Evolutionary conservation across 2,113 vertebrate species (phyloP).

Genomic region (Mugil cephalus): DNA sequence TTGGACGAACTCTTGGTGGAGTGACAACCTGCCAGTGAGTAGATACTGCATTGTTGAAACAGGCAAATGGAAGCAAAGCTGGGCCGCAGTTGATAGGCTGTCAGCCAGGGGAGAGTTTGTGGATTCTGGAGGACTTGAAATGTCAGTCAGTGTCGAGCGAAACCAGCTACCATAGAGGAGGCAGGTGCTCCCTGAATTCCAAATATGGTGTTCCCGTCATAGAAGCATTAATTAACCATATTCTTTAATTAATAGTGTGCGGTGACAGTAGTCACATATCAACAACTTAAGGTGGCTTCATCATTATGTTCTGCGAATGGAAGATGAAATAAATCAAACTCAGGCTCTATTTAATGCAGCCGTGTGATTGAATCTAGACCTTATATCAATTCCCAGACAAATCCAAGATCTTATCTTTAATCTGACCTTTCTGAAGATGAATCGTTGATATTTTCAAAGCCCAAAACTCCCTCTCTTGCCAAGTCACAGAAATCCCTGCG

Average conservation of each 20-base stretch:
- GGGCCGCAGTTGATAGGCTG: slow-evolving; percentile 67
- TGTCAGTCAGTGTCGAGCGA: slow-evolving; percentile 41
- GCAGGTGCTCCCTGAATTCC: slow-evolving; percentile 23
- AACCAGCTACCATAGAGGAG: slow-evolving; percentile 28
- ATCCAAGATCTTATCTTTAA: slow-evolving; percentile 5
- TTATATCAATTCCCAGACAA: neutral
- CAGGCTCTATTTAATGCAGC: too few relatives aligned
- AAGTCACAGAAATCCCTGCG: neutral
- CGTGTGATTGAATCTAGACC: neutral
- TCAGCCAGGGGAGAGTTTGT: slow-evolving; percentile 57
- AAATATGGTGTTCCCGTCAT: slow-evolving; percentile 4
- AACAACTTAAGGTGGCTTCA: neutral
- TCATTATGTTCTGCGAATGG: neutral
- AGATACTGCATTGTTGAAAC: slow-evolving; percentile 68
- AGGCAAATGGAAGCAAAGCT: slow-evolving; percentile 62
- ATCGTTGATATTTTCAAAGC: slow-evolving; percentile 12
- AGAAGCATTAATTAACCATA: neutral
- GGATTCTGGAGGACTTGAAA: slow-evolving; percentile 35
- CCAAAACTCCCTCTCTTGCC: neutral
- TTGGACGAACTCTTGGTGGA: slow-evolving; percentile 37
- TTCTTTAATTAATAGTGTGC: slow-evolving; percentile 16
- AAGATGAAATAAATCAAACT: neutral
- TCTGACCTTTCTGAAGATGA: slow-evolving; percentile 26
- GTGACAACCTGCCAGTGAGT: slow-evolving; percentile 52
- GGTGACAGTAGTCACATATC: neutral